Evolutionary conservation across 2,113 vertebrate species (phyloP), one percentile per base, ranked within the genome.

Genomic region (Aleadryas rufinucha): DNA sequence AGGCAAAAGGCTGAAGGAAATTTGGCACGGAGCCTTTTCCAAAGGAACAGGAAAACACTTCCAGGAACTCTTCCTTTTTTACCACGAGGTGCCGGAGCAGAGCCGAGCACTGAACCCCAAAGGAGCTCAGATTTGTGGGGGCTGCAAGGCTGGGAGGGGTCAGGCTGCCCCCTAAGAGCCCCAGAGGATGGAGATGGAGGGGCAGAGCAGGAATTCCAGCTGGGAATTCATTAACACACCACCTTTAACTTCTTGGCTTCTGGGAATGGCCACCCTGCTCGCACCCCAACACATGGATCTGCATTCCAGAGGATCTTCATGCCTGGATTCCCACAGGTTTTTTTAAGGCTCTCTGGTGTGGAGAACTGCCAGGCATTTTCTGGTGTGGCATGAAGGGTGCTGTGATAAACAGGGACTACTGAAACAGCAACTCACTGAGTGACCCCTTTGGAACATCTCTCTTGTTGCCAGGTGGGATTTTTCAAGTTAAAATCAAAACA

Each of bases 81-180:
- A 72, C 41, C 37, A 56, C 3, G 8, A 85, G 64, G 27, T 23
- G 49, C 22, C 11, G 35, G 39, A 86, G 53, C 68, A 87, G 59
- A 64, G 54, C 11, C 3, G 28, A 76, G 27, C 19, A 16, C 68
- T 21, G 53, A 76, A 77, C 21, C 44, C 63, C 41, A 28, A 1
- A 3, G 0, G 4, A 31, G 35, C 39, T 83, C 79, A 54, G 56
- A 53, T 6, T 5, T 1, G 2, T 10, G 7, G 7, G 11, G 22
- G 6, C 22, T 15, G 33, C 2, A 3, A 83, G 52, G 27, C 16
- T 9, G 21, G 19, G 24, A 17, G 12, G 22, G 6, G 45, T 47
- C 35, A 54, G 50, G 56, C n/a, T n/a, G 23, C 19, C 33, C 11
- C 6, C 2, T 26, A 20, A 4, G 30, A 23, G 30, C 12, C 37